A percentile compares a stretch with the other conserved stretches of the same genome.
Evolutionary conservation across 1,140 invertebrate genomes (phyloP).

Genomic region (Diabrotica undecimpunctata): DNA sequence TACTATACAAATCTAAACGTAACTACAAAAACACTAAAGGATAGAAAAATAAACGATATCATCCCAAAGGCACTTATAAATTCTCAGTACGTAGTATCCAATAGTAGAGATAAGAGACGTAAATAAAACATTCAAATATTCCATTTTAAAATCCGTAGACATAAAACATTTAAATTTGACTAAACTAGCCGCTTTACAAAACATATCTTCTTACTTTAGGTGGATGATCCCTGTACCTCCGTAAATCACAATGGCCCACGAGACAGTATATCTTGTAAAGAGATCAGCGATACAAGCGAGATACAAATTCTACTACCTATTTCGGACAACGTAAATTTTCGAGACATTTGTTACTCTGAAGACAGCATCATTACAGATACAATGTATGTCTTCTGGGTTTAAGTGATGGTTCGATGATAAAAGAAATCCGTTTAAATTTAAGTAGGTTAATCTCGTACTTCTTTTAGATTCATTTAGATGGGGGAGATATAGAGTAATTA

Average conservation of each 20-base stretch:
- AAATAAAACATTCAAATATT: too few species aligned
- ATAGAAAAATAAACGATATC: too few species aligned
- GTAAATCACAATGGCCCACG: not conserved
- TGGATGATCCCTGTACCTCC: too few species aligned
- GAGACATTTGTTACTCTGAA: not conserved
- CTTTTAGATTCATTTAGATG: not conserved
- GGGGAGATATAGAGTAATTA: not conserved
- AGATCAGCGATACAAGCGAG: not conserved
- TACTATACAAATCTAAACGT: too few species aligned
- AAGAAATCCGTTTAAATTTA: not conserved
- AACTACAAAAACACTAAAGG: too few species aligned
- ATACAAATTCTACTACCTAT: not conserved
- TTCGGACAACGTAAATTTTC: not conserved
- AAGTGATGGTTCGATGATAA: not conserved
- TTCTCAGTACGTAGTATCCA: too few species aligned
- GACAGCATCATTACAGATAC: conserved; percentile 2
- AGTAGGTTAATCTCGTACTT: not conserved
- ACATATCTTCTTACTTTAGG: too few species aligned
- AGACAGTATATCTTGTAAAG: not conserved
- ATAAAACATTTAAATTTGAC: too few species aligned
- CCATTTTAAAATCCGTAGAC: too few species aligned
- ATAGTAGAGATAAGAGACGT: too few species aligned
- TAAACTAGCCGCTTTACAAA: too few species aligned
- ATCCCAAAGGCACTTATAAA: too few species aligned
- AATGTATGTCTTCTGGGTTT: not conserved